A percentile compares a stretch with the other conserved stretches of the same genome.
phyloP scores from a whole-genome alignment of 1,140 invertebrate genomes.

The Dryas iulia region DNA sequence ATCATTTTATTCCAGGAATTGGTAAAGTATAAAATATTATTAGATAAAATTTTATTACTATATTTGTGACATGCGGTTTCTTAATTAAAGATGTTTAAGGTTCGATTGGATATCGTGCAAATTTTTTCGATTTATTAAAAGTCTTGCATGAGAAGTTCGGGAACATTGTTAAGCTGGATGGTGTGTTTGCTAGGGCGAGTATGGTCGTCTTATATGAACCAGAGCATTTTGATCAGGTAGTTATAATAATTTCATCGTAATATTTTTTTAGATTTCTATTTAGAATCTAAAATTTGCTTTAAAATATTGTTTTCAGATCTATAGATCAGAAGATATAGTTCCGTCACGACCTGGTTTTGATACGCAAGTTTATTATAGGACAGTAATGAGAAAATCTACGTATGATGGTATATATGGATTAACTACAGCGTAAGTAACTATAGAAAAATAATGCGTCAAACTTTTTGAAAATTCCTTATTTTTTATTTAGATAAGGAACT shows the following conservation, averaged over 20 bases:
- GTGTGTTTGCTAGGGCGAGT: conserved; percentile 45
- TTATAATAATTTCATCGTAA: neutral
- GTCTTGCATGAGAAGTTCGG: conserved; percentile 50
- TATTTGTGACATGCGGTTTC: neutral
- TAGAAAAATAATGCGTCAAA: neutral
- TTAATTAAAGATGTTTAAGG: conserved; percentile 35
- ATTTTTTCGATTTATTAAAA: conserved; percentile 44
- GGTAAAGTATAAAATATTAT: conserved; percentile 37
- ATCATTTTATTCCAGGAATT: conserved; percentile 59
- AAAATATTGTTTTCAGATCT: conserved; percentile 43
- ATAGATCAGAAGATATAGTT: conserved; percentile 50
- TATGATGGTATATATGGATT: conserved; percentile 53
- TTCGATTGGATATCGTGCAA: conserved; percentile 43
- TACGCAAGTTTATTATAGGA: conserved; percentile 53
- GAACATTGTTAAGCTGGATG: conserved; percentile 51
- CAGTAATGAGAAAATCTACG: conserved; percentile 42
- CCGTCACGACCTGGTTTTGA: conserved; percentile 59
- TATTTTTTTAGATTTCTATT: neutral
- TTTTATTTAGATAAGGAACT: too few relatives aligned
- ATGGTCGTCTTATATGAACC: conserved; percentile 59
- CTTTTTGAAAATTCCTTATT: too few relatives aligned
- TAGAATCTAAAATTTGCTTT: neutral
- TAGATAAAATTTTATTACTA: neutral
- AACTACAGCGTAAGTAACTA: conserved; percentile 55
- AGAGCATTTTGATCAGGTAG: conserved; percentile 60